These are phyloP conservation scores for Asteroscopus sphinx DNA, from an alignment of 2,888 invertebrate genomes.

Conservation along the genomic window DNA sequence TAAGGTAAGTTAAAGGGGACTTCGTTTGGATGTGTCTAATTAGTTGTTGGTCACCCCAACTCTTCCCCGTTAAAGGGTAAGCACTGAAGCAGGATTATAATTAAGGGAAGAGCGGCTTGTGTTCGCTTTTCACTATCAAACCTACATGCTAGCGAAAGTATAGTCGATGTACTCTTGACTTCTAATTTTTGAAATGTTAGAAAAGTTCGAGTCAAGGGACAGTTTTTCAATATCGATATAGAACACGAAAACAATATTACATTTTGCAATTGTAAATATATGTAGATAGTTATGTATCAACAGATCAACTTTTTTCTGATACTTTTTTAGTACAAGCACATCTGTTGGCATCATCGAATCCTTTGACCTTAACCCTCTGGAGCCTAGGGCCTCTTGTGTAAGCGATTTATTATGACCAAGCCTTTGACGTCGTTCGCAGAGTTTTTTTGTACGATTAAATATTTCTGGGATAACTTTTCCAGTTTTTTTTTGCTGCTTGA, in stretches of 20 bases:
- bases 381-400: constrained; percentile 29
- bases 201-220: constrained; percentile 5
- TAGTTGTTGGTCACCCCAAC: constrained; percentile 41
- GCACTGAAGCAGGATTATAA: constrained; percentile 34
- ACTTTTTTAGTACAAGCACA: constrained; percentile 27
- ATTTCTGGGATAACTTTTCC: neutral
- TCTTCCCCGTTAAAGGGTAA: constrained; percentile 15
- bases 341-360: constrained; percentile 21
- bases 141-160: neutral
- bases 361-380: constrained; percentile 34
- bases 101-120: constrained; percentile 41
- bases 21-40: constrained; percentile 32
- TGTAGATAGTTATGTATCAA: too few relatives aligned
- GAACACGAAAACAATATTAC: constrained; percentile 15
- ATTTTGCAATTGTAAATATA: constrained; percentile 32
- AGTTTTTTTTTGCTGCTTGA: too few relatives aligned
- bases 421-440: constrained; percentile 29
- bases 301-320: constrained; percentile 16
- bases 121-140: constrained; percentile 28
- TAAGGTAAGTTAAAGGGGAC: constrained; percentile 19
- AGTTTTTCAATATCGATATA: constrained; percentile 28
- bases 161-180: constrained; percentile 1
- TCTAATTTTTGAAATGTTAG: constrained; percentile 15
- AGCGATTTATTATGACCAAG: constrained; percentile 41
- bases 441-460: constrained; percentile 2